phyloP scores from a whole-genome alignment of 2,888 invertebrate species.

The Neoscelio sp. region DNA sequence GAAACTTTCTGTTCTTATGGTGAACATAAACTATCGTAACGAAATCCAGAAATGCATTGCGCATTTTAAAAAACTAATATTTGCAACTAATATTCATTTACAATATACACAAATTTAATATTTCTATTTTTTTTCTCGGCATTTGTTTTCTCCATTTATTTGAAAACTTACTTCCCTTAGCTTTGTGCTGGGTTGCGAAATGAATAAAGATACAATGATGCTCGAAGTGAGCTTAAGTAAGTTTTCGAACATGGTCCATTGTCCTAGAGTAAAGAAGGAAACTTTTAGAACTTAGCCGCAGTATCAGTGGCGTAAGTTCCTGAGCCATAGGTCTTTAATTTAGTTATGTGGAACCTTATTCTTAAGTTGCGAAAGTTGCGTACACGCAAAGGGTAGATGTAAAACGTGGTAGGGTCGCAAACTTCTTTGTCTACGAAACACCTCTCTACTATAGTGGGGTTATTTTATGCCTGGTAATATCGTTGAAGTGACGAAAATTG shows the following conservation, averaged over 20 bases:
- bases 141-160: constrained; percentile 66
- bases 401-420: constrained; percentile 26
- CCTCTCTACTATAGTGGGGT: constrained; percentile 26
- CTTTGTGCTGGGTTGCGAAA: constrained; percentile 54
- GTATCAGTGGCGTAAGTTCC: constrained; percentile 62
- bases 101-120: constrained; percentile 60
- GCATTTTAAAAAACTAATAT: no score
- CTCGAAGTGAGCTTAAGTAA: constrained; percentile 62
- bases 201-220: constrained; percentile 67
- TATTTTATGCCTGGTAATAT: constrained; percentile 41
- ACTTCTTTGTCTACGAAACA: constrained; percentile 56
- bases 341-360: constrained; percentile 57
- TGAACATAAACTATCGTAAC: no score
- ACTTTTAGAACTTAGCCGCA: constrained; percentile 59
- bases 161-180: constrained; percentile 54
- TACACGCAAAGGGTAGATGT: constrained; percentile 54
- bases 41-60: no score
- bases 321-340: constrained; percentile 65
- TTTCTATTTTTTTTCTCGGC: constrained; percentile 52
- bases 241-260: constrained; percentile 65
- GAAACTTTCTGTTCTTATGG: no score
- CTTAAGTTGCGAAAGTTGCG: constrained; percentile 60
- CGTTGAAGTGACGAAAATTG: constrained; percentile 26
- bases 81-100: no score
- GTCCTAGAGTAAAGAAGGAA: constrained; percentile 60